Evolutionary conservation across 2,797 vertebrate genomes (phyloP).

Genomic region (Pipistrellus kuhlii): DNA sequence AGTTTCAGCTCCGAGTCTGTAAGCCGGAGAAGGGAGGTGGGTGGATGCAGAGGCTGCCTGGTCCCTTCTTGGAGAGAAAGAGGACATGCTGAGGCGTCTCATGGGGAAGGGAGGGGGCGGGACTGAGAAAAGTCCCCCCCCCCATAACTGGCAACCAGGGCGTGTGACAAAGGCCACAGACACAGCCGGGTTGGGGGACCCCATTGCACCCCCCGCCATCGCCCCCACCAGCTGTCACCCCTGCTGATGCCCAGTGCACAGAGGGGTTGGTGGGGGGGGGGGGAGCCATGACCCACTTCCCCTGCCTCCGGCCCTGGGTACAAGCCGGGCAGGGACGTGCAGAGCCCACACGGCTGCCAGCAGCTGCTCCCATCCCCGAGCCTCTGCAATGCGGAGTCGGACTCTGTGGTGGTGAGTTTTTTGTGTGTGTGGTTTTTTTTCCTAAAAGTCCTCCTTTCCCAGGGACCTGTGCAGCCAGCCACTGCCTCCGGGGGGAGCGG

Average conservation of each 20-base stretch:
- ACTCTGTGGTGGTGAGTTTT: slow-evolving; percentile 17
- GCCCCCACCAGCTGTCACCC: too few species aligned
- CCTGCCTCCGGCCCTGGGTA: not conserved
- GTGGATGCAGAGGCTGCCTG: too few species aligned
- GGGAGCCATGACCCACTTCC: not conserved
- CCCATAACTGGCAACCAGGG: too few species aligned
- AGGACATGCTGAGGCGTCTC: not conserved
- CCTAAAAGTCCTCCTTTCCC: slow-evolving; percentile 75
- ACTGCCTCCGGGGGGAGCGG: not conserved
- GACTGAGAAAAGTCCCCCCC: not conserved
- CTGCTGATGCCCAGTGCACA: not conserved
- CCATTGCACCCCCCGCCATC: not conserved
- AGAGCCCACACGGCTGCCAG: not conserved
- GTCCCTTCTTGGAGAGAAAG: not conserved
- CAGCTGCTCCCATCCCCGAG: slow-evolving; percentile 2
- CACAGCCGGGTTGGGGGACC: not conserved
- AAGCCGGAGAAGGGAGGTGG: not conserved
- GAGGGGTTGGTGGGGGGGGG: not conserved
- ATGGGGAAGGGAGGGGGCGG: not conserved
- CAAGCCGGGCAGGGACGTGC: not conserved
- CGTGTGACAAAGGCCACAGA: not conserved
- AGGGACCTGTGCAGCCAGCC: slow-evolving; percentile 66
- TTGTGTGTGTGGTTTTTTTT: not conserved
- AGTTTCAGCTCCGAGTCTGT: not conserved
- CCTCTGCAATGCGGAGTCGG: slow-evolving; percentile 85